phyloP scores from a whole-genome alignment of 1,140 invertebrate genomes.

The Sitodiplosis mosellana region DNA sequence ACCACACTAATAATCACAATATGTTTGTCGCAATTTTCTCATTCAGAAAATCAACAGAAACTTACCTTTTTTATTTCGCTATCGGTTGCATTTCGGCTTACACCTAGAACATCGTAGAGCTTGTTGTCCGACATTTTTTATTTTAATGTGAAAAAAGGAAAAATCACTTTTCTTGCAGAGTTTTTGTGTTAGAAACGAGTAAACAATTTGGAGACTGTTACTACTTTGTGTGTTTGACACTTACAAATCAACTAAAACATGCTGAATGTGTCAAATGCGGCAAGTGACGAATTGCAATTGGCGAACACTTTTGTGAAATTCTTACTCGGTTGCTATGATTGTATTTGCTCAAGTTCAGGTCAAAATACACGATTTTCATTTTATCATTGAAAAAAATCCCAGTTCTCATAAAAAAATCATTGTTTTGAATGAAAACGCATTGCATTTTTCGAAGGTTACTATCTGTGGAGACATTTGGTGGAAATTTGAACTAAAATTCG shows the following conservation, averaged over 20 bases:
- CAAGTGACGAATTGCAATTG: too few relatives aligned
- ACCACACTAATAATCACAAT: neutral
- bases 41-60: neutral
- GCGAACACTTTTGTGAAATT: too few relatives aligned
- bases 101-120: slow-evolving; percentile 68
- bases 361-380: too few relatives aligned
- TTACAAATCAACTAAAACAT: neutral
- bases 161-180: neutral
- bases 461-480: too few relatives aligned
- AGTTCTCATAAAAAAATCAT: too few relatives aligned
- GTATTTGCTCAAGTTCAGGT: too few relatives aligned
- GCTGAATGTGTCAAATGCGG: neutral
- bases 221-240: neutral
- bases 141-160: neutral
- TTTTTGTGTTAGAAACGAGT: neutral
- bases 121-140: slow-evolving; percentile 44
- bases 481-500: too few relatives aligned
- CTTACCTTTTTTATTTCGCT: slow-evolving; percentile 74
- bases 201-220: neutral
- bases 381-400: too few relatives aligned
- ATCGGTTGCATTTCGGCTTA: slow-evolving; percentile 51
- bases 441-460: too few relatives aligned
- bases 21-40: neutral
- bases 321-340: too few relatives aligned
- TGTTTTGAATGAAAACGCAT: too few relatives aligned